Percentiles rank a stretch among this genome's conserved stretches.
These are phyloP conservation scores for Gymnoscelis rufifasciata DNA, from an alignment of 2,888 invertebrate species.

Conservation along the genomic window DNA sequence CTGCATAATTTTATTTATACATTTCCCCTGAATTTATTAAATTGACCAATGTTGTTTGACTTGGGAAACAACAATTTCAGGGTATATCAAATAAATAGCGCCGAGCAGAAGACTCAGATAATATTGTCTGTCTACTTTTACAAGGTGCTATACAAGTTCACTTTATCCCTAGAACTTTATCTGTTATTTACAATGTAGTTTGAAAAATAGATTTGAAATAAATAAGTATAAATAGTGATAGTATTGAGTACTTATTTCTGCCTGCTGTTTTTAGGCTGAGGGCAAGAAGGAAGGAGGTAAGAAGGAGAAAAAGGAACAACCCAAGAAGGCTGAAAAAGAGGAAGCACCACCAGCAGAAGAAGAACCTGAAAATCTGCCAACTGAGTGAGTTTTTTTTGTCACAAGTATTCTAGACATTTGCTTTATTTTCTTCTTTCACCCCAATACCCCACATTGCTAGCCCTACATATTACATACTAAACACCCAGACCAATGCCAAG, in stretches of 20 bases:
- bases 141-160: slow-evolving; percentile 6
- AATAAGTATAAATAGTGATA: no score
- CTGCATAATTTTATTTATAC: no score
- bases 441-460: no score
- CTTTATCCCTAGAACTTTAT: no score
- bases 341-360: slow-evolving; percentile 82
- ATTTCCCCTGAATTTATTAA: slow-evolving; percentile 1
- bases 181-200: no score
- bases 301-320: slow-evolving; percentile 57
- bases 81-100: slow-evolving; percentile 3
- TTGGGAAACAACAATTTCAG: slow-evolving; percentile 5
- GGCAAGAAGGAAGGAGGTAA: slow-evolving; percentile 62
- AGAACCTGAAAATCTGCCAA: slow-evolving; percentile 96
- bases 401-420: no score
- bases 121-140: slow-evolving; percentile 11
- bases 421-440: no score
- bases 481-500: no score
- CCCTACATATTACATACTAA: no score
- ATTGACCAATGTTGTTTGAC: slow-evolving; percentile 1
- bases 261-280: slow-evolving; percentile 34
- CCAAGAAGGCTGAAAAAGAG: slow-evolving; percentile 55
- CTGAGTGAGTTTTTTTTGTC: slow-evolving; percentile 80
- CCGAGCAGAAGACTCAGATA: slow-evolving; percentile 12
- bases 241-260: no score
- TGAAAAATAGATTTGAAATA: no score